Percentiles rank a stretch among this genome's conserved stretches.
phyloP scores from a whole-genome alignment of 2,113 vertebrate species.

The Prochilodus magdalenae region DNA sequence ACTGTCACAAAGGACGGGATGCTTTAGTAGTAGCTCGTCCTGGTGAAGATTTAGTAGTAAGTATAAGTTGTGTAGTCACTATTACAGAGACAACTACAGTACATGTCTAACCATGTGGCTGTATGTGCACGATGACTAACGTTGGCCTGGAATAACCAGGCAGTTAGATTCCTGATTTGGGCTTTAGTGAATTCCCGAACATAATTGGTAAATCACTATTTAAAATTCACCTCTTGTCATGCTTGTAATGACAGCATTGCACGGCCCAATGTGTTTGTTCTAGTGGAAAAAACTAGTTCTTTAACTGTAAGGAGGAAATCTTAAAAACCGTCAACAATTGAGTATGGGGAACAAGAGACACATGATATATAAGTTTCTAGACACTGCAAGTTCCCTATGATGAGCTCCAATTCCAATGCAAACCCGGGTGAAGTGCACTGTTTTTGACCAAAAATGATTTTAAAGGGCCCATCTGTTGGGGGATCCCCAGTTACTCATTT shows the following conservation, averaged over 20 bases:
- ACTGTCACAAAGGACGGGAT: not conserved
- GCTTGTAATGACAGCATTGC: slow-evolving; percentile 2
- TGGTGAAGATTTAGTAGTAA: not conserved
- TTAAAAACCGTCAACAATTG: not conserved
- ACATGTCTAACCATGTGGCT: too few species aligned
- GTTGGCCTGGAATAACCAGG: not conserved
- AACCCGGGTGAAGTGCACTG: too few species aligned
- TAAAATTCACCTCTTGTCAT: not conserved
- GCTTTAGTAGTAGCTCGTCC: not conserved
- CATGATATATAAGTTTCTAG: not conserved
- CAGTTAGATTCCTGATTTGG: slow-evolving; percentile 19
- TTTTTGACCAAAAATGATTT: too few species aligned
- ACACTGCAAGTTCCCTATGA: not conserved
- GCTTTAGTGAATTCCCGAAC: not conserved
- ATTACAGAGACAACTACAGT: too few species aligned
- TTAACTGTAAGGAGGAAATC: too few species aligned
- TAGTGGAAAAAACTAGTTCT: not conserved
- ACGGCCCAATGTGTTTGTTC: not conserved
- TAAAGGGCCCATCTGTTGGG: too few species aligned
- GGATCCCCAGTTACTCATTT: too few species aligned
- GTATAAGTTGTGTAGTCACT: not conserved
- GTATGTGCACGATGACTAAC: not conserved
- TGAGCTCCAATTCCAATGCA: not conserved
- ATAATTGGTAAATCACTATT: slow-evolving; percentile 3
- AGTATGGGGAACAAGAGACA: not conserved